A percentile compares a stretch with the other conserved stretches of the same genome.
Conservation (phyloP, 2,888 invertebrate genomes). For the Drosophila anomalata region DNA sequence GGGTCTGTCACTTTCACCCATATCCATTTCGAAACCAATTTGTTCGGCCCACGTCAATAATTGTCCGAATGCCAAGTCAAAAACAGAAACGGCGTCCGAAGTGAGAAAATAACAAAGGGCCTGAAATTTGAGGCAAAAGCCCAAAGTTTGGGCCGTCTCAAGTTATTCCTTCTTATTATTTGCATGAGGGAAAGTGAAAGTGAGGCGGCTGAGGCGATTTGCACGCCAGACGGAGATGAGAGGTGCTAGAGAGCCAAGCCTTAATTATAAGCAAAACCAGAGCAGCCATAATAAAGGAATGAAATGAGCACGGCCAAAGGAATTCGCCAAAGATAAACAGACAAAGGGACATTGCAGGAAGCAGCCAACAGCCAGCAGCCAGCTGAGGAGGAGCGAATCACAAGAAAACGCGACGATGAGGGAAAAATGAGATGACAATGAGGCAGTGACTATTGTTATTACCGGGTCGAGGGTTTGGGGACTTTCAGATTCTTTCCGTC, state of each 20-base stretch:
- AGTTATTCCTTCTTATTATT: conserved; percentile 60
- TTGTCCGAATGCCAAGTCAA: conserved; percentile 13
- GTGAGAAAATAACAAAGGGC: conserved; percentile 17
- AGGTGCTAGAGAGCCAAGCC: conserved; percentile 44
- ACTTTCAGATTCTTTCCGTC: conserved; percentile 58
- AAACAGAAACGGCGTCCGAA: conserved; percentile 8
- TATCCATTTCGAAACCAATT: conserved; percentile 26
- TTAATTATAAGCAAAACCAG: conserved; percentile 68
- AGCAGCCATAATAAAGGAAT: conserved; percentile 52
- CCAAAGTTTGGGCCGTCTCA: conserved; percentile 43
- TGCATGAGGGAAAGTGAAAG: conserved; percentile 43
- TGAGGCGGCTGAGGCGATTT: conserved; percentile 15
- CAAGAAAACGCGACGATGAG: conserved; percentile 33
- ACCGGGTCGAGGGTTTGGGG: conserved; percentile 49
- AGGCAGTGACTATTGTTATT: conserved; percentile 62
- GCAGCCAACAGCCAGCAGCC: neutral
- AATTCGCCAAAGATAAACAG: conserved; percentile 74
- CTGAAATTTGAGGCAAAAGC: conserved; percentile 28
- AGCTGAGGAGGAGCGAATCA: conserved; percentile 7
- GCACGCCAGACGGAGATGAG: conserved; percentile 27
- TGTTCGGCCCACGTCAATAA: conserved; percentile 27
- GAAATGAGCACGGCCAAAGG: conserved; percentile 61
- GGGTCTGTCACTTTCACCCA: neutral
- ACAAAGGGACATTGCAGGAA: conserved; percentile 58
- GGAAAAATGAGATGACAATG: conserved; percentile 47